Conservation (phyloP, 2,888 invertebrate species). For the Athripsodes cinereus region DNA sequence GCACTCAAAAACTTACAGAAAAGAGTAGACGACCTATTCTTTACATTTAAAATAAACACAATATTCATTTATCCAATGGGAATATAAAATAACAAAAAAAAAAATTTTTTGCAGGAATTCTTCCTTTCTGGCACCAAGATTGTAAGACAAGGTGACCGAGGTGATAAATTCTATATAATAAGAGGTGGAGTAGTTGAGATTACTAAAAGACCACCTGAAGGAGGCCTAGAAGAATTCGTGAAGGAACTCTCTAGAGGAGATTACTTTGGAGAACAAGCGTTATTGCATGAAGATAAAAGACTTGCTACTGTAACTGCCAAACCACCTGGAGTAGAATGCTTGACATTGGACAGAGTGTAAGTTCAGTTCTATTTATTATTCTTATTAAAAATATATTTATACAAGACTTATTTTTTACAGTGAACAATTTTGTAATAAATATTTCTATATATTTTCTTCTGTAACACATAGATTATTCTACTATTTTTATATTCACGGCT, state of each 20-base stretch:
- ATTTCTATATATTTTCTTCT: no score
- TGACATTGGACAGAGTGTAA: conserved; percentile 80
- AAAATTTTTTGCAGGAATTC: conserved; percentile 56
- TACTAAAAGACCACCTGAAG: conserved; percentile 57
- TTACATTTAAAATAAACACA: no score
- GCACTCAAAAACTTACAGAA: no score
- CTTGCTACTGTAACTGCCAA: conserved; percentile 89
- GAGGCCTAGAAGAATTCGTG: conserved; percentile 58
- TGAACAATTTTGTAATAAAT: no score
- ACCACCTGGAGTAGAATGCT: conserved; percentile 76
- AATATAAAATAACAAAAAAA: not conserved
- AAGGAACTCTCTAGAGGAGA: conserved; percentile 68
- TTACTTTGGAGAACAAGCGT: conserved; percentile 85
- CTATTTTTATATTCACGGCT: not conserved
- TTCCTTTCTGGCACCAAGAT: conserved; percentile 74
- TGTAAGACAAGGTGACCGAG: conserved; percentile 77
- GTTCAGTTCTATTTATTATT: no score
- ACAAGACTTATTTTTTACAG: no score
- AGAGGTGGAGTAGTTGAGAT: conserved; percentile 75
- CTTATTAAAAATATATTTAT: no score
- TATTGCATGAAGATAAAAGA: conserved; percentile 76
- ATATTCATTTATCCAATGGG: no score
- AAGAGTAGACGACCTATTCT: no score
- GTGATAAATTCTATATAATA: conserved; percentile 88
- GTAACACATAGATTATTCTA: no score